These are phyloP conservation scores for Chouioia cunea DNA, from an alignment of 2,888 invertebrate species.

Conservation along the genomic window DNA sequence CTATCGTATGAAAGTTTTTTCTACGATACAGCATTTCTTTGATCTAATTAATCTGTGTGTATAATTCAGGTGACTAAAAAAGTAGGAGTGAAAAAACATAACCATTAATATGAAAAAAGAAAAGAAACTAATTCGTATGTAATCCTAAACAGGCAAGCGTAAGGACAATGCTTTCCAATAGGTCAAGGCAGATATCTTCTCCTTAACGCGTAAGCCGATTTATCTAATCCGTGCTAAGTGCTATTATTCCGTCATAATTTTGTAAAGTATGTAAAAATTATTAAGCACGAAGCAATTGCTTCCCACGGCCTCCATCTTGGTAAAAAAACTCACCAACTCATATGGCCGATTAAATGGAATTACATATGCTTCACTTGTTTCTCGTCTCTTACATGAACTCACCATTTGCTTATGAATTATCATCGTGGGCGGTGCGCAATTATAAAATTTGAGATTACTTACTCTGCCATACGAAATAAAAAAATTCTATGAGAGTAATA, in stretches of 20 bases:
- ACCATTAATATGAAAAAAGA: too few relatives aligned
- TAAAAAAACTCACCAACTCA: conserved; percentile 31
- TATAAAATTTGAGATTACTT: conserved; percentile 41
- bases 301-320: not conserved
- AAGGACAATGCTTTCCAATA: conserved; percentile 31
- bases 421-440: conserved; percentile 21
- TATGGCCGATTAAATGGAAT: conserved; percentile 7
- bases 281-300: conserved; percentile 15
- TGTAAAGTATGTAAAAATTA: conserved; percentile 43
- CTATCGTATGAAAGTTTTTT: too few relatives aligned
- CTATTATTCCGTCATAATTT: conserved; percentile 40
- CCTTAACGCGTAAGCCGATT: conserved; percentile 30
- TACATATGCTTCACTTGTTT: conserved; percentile 12
- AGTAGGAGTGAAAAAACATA: too few relatives aligned
- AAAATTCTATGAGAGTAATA: conserved; percentile 12
- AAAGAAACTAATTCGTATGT: too few relatives aligned
- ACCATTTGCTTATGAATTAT: conserved; percentile 33
- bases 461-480: too few relatives aligned
- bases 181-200: conserved; percentile 36
- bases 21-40: too few relatives aligned
- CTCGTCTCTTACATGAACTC: conserved; percentile 16
- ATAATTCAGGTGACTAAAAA: too few relatives aligned
- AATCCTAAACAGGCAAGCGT: too few relatives aligned
- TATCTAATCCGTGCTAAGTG: conserved; percentile 24
- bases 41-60: too few relatives aligned